Evolutionary conservation across 2,888 invertebrate species (phyloP), one percentile per base, ranked within the genome.

Genomic region (Stegophylla sp.): DNA sequence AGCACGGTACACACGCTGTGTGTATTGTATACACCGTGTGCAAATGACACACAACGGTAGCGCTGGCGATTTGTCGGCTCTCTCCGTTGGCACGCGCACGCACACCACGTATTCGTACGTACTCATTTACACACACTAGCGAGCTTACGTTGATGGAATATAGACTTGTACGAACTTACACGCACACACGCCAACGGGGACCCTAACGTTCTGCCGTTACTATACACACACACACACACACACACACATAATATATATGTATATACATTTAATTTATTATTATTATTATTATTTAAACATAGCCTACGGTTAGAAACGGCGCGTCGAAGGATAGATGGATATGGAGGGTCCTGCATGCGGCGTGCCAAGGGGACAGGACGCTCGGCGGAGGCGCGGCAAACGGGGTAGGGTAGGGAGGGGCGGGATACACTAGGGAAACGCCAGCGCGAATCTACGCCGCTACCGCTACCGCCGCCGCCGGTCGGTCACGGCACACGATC

Each of bases 371-470:
- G 69, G 17, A 34, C 34, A 15, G 4, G 51, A 15, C 17, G 63
- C 26, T 28, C 34, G n/a, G 26, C 23, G 43, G 67, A 4, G 5
- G 67, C 34, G 51, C n/a, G n/a, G n/a, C n/a, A n/a, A n/a, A n/a
- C n/a, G n/a, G n/a, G n/a, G n/a, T n/a, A n/a, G n/a, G n/a, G 51
- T n/a, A 48, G 45, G 15, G 43, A 26, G 28, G 17, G 26, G 2
- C 43, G 51, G 69, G 17, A n/a, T 28, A 7, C 20, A 64, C 51
- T 15, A 7, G 20, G 69, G 69, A 45, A 69, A 69, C 69, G 69
- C 48, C 48, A 28, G 28, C 48, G 69, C 69, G 69, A 69, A 51
- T 69, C 51, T 51, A 67, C 67, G 20, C 53, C 53, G 23, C 10
- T 20, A 20, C 53, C 53, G 53, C 45, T 15, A 26, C 56, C 43